Evolutionary conservation across 2,888 invertebrate species (phyloP).

Genomic region (Ditula angustiorana): DNA sequence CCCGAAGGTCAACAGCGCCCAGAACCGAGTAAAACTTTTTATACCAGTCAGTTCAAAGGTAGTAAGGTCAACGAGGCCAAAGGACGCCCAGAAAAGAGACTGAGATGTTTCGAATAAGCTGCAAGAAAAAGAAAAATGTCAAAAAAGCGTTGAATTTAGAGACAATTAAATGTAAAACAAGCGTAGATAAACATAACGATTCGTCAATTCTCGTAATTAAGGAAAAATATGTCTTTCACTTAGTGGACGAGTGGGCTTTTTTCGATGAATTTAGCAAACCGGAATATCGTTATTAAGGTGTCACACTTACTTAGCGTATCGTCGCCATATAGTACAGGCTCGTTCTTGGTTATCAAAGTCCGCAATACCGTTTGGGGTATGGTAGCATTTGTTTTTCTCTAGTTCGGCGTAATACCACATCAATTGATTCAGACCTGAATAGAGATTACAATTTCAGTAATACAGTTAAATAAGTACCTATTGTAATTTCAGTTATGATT

Average conservation of each 20-base stretch:
- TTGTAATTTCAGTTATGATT: too few species aligned
- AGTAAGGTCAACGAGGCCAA: constrained; percentile 97
- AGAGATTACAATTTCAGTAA: not conserved
- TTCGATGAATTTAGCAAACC: too few species aligned
- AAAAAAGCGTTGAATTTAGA: not conserved
- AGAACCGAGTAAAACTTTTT: constrained; percentile 98
- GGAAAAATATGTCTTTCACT: too few species aligned
- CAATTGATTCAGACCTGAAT: constrained; percentile 92
- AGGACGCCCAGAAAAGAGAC: constrained; percentile 99
- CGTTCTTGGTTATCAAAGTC: constrained; percentile 94
- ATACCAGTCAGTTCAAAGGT: constrained; percentile 97
- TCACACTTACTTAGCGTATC: constrained; percentile 92
- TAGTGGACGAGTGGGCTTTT: too few species aligned
- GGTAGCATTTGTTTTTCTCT: constrained; percentile 94
- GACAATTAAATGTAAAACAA: not conserved
- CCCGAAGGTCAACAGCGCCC: constrained; percentile 98
- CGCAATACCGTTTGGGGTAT: constrained; percentile 88
- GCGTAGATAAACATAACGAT: not conserved
- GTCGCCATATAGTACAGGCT: constrained; percentile 93
- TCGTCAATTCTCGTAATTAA: too few species aligned
- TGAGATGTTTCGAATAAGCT: constrained; percentile 99
- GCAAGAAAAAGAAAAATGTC: constrained; percentile 55
- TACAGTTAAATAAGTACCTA: too few species aligned
- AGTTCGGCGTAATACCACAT: constrained; percentile 97
- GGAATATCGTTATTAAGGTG: too few species aligned